Evolutionary conservation across 1,140 invertebrate genomes (phyloP).

Genomic region (Condylostylus longicornis): DNA sequence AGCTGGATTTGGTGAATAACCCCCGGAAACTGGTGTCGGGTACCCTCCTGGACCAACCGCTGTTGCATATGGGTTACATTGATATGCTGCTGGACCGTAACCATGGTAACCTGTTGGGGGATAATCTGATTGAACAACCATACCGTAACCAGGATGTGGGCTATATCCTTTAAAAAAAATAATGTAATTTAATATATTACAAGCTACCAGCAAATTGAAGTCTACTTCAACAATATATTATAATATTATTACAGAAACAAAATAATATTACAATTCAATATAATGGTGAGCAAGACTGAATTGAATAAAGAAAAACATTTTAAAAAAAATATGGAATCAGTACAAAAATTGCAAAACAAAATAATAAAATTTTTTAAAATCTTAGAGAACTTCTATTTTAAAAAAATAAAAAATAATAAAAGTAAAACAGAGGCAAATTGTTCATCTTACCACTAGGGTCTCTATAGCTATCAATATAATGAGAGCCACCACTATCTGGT

Average conservation of each 20-base stretch:
- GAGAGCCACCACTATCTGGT: constrained; percentile 64
- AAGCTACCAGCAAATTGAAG: no score
- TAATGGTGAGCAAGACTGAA: no score
- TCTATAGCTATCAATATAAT: constrained; percentile 69
- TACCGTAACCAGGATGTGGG: constrained; percentile 67
- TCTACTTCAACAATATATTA: no score
- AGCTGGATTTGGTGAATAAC: constrained; percentile 49
- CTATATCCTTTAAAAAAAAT: constrained; percentile 48
- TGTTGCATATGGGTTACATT: constrained; percentile 33
- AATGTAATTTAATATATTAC: no score
- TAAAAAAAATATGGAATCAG: no score
- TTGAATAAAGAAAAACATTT: not conserved
- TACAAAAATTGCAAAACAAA: no score
- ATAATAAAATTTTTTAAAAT: no score
- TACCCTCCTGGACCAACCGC: constrained; percentile 38
- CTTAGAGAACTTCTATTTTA: no score
- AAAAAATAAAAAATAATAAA: not conserved
- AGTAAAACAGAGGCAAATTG: no score
- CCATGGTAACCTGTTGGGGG: constrained; percentile 59
- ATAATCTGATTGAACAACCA: constrained; percentile 60
- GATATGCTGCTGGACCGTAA: constrained; percentile 50
- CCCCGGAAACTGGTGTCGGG: constrained; percentile 45
- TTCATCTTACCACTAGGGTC: constrained; percentile 61
- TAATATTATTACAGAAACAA: no score
- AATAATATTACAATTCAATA: no score